Conservation (phyloP, 2,113 vertebrate species). For the Phycodurus eques region DNA sequence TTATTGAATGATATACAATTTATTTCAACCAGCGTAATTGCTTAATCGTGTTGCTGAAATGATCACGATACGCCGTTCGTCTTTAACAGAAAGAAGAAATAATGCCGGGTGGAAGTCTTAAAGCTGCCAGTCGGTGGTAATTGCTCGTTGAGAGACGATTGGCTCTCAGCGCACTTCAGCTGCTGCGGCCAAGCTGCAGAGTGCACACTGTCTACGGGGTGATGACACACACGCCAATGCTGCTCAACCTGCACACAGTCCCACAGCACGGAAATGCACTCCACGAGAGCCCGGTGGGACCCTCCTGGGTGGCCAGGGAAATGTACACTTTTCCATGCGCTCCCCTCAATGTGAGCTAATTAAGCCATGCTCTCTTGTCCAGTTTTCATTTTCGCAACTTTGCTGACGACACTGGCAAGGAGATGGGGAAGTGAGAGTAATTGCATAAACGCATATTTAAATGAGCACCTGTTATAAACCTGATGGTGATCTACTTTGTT, state of each 20-base stretch:
- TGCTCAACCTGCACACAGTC: conserved; percentile 80
- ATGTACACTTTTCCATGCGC: conserved; percentile 49
- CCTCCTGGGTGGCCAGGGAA: conserved; percentile 81
- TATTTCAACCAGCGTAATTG: not conserved
- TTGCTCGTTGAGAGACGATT: conserved; percentile 63
- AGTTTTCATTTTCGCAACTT: not conserved
- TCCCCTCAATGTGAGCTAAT: conserved; percentile 55
- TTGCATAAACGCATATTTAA: not conserved
- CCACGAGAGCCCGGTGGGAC: conserved; percentile 57
- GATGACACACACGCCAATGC: conserved; percentile 84
- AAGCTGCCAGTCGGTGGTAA: conserved; percentile 44
- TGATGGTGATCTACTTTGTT: not conserved
- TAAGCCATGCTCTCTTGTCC: conserved; percentile 42
- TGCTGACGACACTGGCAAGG: not conserved
- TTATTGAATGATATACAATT: conserved; percentile 33
- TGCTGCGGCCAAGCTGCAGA: conserved; percentile 42
- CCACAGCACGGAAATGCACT: conserved; percentile 73
- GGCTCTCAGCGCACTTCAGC: conserved; percentile 60
- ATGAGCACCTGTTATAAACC: not conserved
- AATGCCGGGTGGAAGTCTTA: conserved; percentile 27
- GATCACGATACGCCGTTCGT: conserved; percentile 25
- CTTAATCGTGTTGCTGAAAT: conserved; percentile 39
- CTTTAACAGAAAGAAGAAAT: conserved; percentile 43
- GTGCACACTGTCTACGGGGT: conserved; percentile 65
- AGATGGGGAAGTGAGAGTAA: not conserved